Evolutionary conservation across 2,113 vertebrate species (phyloP).

Genomic region (Strigops habroptila): DNA sequence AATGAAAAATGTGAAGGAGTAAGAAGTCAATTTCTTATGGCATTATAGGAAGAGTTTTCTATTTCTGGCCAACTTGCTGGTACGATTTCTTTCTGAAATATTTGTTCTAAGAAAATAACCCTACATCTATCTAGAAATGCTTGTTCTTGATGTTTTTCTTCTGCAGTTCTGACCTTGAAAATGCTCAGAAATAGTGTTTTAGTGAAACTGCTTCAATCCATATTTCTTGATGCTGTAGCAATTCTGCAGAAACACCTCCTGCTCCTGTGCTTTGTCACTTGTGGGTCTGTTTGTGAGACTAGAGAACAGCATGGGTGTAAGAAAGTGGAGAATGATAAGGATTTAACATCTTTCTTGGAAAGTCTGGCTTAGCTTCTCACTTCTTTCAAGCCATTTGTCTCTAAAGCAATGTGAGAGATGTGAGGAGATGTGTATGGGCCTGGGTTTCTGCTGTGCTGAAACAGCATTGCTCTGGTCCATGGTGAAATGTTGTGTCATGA

Average conservation of each 20-base stretch:
- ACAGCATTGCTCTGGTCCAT: not conserved
- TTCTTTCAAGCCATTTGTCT: not conserved
- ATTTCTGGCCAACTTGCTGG: not conserved
- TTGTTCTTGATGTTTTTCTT: not conserved
- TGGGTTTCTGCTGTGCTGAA: not conserved
- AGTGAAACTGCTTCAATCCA: not conserved
- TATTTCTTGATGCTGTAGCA: not conserved
- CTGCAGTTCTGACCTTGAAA: not conserved
- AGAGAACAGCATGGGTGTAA: not conserved
- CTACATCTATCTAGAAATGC: not conserved
- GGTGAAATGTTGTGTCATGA: not conserved
- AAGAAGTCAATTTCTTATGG: not conserved
- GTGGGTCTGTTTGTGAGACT: not conserved
- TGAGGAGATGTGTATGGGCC: not conserved
- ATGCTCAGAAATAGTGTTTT: not conserved
- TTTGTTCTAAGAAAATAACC: not conserved
- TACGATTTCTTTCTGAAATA: not conserved
- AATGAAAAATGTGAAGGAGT: no score
- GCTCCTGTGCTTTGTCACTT: not conserved
- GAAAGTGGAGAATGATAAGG: not conserved
- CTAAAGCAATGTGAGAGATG: not conserved
- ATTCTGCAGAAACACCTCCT: not conserved
- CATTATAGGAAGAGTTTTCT: not conserved
- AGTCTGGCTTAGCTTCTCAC: not conserved
- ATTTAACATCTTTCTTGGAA: not conserved